Conservation (phyloP, 2,797 vertebrate species). For the Percopsis omiscomaycus region DNA sequence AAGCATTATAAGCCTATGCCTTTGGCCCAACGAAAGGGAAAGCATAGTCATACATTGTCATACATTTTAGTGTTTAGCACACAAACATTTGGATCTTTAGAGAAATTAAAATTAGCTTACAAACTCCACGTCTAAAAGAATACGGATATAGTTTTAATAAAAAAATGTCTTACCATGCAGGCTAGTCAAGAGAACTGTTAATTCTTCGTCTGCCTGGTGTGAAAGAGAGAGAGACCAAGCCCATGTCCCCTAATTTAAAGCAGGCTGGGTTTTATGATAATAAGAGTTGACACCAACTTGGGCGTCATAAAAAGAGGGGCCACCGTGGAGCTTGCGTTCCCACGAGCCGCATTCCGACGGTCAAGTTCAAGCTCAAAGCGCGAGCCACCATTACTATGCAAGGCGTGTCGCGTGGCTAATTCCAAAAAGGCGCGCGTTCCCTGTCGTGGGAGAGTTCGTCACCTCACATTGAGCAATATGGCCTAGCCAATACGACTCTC, state of each 20-base stretch:
- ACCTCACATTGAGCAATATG: conserved; percentile 24
- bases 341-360: conserved; percentile 77
- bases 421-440: conserved; percentile 62
- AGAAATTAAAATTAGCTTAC: too few relatives aligned
- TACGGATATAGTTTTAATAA: background rate
- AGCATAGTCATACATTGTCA: too few relatives aligned
- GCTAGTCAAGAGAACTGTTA: conserved; percentile 48
- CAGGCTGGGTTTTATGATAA: conserved; percentile 78
- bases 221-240: conserved; percentile 33
- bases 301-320: conserved; percentile 68
- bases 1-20: too few relatives aligned
- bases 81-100: too few relatives aligned
- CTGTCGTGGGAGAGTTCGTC: conserved; percentile 67
- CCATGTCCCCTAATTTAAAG: conserved; percentile 71
- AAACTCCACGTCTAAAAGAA: background rate
- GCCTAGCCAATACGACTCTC: too few relatives aligned
- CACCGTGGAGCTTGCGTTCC: conserved; percentile 71
- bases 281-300: conserved; percentile 76
- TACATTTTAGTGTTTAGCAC: too few relatives aligned
- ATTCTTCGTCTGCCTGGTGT: conserved; percentile 57
- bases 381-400: conserved; percentile 66
- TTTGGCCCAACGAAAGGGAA: too few relatives aligned
- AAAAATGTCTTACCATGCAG: conserved; percentile 53
- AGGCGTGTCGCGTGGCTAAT: conserved; percentile 73
- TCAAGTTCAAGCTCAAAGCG: conserved; percentile 84